phyloP scores from a whole-genome alignment of 2,888 invertebrate genomes.

The Xanthostigma xanthostigma region DNA sequence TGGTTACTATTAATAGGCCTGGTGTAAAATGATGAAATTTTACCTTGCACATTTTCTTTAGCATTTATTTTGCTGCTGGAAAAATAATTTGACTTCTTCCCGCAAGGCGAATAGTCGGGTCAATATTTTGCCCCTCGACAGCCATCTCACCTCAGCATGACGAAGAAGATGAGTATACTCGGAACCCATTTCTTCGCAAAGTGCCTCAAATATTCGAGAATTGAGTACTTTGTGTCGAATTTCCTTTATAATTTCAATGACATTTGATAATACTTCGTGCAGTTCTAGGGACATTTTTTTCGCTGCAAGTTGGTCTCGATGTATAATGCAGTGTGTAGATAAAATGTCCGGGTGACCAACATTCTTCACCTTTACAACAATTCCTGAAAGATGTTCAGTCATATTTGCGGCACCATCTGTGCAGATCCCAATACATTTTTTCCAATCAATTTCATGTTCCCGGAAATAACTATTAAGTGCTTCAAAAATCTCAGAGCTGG shows the following conservation, averaged over 20 bases:
- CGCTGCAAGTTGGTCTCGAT: slow-evolving; percentile 6
- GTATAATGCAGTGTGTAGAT: slow-evolving; percentile 8
- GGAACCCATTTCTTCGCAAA: slow-evolving; percentile 9
- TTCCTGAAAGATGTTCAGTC: slow-evolving; percentile 4
- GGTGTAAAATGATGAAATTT: not conserved
- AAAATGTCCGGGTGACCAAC: slow-evolving; percentile 4
- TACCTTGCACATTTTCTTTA: not conserved
- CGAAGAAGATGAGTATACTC: slow-evolving; percentile 9
- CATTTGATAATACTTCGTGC: not conserved
- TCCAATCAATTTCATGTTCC: slow-evolving; percentile 6
- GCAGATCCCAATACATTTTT: slow-evolving; percentile 8
- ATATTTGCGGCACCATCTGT: slow-evolving; percentile 6
- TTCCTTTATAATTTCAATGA: slow-evolving; percentile 7
- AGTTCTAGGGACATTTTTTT: slow-evolving; percentile 8
- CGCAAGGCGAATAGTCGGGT: slow-evolving; percentile 7
- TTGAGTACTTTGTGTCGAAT: slow-evolving; percentile 7
- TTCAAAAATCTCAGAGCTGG: slow-evolving; percentile 8
- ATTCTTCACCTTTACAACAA: slow-evolving; percentile 4
- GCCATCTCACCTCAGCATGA: slow-evolving; percentile 11
- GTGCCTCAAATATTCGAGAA: slow-evolving; percentile 7
- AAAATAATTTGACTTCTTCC: slow-evolving; percentile 7
- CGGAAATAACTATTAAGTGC: slow-evolving; percentile 7
- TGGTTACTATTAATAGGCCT: not conserved
- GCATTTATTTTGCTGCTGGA: slow-evolving; percentile 6
- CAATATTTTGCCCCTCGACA: slow-evolving; percentile 10